Percentiles rank a stretch among this genome's conserved stretches.
These are phyloP conservation scores for Furcula furcula DNA, from an alignment of 2,888 invertebrate genomes.

Conservation along the genomic window DNA sequence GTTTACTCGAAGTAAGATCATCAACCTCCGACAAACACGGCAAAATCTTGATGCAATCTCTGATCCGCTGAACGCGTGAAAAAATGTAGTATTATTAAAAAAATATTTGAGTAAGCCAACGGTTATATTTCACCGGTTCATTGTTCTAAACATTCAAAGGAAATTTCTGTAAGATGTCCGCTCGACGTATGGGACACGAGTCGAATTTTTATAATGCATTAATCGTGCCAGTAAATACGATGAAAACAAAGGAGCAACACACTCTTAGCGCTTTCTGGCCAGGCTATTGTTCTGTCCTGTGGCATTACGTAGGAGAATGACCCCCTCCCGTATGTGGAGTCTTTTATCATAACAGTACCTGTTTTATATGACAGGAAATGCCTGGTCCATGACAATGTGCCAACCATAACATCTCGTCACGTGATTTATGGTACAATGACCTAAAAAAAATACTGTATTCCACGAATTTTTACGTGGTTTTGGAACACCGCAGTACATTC, in stretches of 20 bases:
- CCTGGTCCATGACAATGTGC: constrained; percentile 45
- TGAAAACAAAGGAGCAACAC: constrained; percentile 63
- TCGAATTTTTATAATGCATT: constrained; percentile 75
- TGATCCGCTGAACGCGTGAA: constrained; percentile 1
- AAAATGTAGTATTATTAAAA: constrained; percentile 20
- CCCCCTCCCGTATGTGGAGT: constrained; percentile 59
- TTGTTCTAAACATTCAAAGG: constrained; percentile 59
- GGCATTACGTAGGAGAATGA: constrained; percentile 64
- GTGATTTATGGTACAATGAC: constrained; percentile 45
- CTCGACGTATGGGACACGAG: constrained; percentile 46
- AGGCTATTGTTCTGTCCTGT: constrained; percentile 62
- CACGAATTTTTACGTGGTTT: too few species aligned
- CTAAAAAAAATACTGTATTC: too few species aligned
- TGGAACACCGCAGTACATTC: too few species aligned
- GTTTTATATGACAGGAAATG: constrained; percentile 59
- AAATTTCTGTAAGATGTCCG: constrained; percentile 71
- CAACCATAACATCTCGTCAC: constrained; percentile 36
- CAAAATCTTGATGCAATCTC: not conserved
- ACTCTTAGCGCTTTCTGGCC: constrained; percentile 61
- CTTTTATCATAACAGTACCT: constrained; percentile 61
- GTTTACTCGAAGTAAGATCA: constrained; percentile 31
- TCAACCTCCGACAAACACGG: not conserved
- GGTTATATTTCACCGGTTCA: constrained; percentile 52
- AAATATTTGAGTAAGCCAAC: constrained; percentile 16
- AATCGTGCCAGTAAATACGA: constrained; percentile 49